These are phyloP conservation scores for Agrotis segetum DNA, from an alignment of 2,888 invertebrate genomes.

Conservation along the genomic window DNA sequence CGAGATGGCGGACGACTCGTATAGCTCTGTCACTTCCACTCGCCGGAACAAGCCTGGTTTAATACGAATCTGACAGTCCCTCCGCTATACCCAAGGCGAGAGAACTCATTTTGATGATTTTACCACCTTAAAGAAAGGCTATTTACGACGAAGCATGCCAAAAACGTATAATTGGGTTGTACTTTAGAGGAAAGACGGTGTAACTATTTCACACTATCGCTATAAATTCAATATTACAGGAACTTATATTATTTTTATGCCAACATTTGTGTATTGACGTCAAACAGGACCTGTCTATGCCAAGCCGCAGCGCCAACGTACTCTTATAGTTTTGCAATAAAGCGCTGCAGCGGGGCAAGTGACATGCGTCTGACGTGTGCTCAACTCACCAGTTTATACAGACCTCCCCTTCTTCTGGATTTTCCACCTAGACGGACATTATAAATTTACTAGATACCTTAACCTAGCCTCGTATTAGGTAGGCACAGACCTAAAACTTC, in stretches of 20 bases:
- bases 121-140: too few species aligned
- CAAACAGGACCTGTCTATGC: conserved; percentile 42
- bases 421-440: neutral
- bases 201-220: neutral
- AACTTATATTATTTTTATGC: neutral
- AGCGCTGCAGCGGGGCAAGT: conserved; percentile 25
- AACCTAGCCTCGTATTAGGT: too few species aligned
- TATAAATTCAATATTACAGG: neutral
- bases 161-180: neutral
- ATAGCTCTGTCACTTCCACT: too few species aligned
- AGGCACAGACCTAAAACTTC: too few species aligned
- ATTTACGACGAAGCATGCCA: neutral
- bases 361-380: conserved; percentile 54
- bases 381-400: conserved; percentile 44
- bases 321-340: conserved; percentile 56
- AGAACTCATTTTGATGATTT: neutral
- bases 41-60: too few species aligned
- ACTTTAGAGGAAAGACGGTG: neutral
- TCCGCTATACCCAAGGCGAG: too few species aligned
- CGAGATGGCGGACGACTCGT: too few species aligned
- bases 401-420: neutral
- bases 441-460: neutral
- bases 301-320: conserved; percentile 16
- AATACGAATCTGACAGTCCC: too few species aligned
- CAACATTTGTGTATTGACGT: conserved; percentile 6